These are phyloP conservation scores for Ypsolopha sequella DNA, from an alignment of 2,888 invertebrate genomes.

Conservation along the genomic window DNA sequence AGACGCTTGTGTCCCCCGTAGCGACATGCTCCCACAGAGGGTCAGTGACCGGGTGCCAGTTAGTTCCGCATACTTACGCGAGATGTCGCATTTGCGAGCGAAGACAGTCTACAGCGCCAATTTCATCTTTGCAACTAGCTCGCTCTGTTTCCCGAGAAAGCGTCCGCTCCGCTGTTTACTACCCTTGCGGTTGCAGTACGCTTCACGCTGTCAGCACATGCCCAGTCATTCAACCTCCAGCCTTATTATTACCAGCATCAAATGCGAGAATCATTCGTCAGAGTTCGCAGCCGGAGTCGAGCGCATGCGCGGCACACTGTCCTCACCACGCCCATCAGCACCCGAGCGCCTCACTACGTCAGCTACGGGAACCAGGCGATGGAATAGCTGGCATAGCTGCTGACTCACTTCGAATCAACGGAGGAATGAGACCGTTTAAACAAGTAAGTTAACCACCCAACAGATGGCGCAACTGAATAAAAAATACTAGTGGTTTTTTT, in stretches of 20 bases:
- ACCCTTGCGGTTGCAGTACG: constrained; percentile 71
- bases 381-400: constrained; percentile 96
- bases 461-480: constrained; percentile 41
- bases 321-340: constrained; percentile 76
- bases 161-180: constrained; percentile 79
- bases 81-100: constrained; percentile 81
- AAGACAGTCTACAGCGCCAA: constrained; percentile 84
- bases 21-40: constrained; percentile 72
- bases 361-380: constrained; percentile 85
- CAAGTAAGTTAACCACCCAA: constrained; percentile 75
- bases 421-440: constrained; percentile 95
- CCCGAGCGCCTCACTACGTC: constrained; percentile 88
- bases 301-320: constrained; percentile 75
- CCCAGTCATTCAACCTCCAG: constrained; percentile 77
- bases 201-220: constrained; percentile 72
- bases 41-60: constrained; percentile 75
- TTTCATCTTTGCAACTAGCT: constrained; percentile 81
- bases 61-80: constrained; percentile 74
- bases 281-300: constrained; percentile 87
- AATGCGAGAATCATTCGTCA: constrained; percentile 88
- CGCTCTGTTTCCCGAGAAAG: constrained; percentile 89
- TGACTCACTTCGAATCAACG: constrained; percentile 95
- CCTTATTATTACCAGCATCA: constrained; percentile 79
- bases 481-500: too few relatives aligned
- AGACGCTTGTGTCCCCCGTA: constrained; percentile 66